phyloP scores from a whole-genome alignment of 2,888 invertebrate genomes.

The Anthrax anthrax region DNA sequence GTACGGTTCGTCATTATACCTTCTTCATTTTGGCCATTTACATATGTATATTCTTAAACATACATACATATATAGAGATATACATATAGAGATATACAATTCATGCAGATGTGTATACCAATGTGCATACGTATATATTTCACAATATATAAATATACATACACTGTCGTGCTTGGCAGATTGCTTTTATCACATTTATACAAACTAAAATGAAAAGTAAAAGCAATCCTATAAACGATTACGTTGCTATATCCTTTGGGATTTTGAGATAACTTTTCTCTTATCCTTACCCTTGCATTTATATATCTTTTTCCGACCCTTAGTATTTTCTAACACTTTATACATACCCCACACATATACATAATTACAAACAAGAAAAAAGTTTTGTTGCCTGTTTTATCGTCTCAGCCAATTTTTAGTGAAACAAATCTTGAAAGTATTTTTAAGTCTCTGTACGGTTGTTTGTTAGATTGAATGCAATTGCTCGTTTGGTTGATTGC shows the following conservation, averaged over 20 bases:
- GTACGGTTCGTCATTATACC: too few relatives aligned
- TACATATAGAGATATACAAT: too few relatives aligned
- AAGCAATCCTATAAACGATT: constrained; percentile 19
- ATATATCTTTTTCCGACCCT: background rate
- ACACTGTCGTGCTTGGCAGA: too few relatives aligned
- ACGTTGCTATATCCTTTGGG: constrained; percentile 18
- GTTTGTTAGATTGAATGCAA: constrained; percentile 13
- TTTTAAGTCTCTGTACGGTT: constrained; percentile 6
- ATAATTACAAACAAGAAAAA: constrained; percentile 3
- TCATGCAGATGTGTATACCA: too few relatives aligned
- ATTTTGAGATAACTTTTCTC: constrained; percentile 9
- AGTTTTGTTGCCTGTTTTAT: constrained; percentile 12
- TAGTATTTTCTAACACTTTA: background rate
- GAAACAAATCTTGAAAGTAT: constrained; percentile 11
- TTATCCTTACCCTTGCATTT: background rate
- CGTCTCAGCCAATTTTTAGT: constrained; percentile 13
- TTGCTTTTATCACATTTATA: background rate
- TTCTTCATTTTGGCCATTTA: too few relatives aligned
- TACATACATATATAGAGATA: too few relatives aligned
- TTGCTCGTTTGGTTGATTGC: constrained; percentile 7
- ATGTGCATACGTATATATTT: too few relatives aligned
- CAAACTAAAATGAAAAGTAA: constrained; percentile 5
- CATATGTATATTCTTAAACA: too few relatives aligned
- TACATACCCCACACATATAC: too few relatives aligned
- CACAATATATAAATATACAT: background rate